Percentiles rank a stretch among this genome's conserved stretches.
phyloP scores from a whole-genome alignment of 2,797 vertebrate species.

The Holocentrus rufus region DNA sequence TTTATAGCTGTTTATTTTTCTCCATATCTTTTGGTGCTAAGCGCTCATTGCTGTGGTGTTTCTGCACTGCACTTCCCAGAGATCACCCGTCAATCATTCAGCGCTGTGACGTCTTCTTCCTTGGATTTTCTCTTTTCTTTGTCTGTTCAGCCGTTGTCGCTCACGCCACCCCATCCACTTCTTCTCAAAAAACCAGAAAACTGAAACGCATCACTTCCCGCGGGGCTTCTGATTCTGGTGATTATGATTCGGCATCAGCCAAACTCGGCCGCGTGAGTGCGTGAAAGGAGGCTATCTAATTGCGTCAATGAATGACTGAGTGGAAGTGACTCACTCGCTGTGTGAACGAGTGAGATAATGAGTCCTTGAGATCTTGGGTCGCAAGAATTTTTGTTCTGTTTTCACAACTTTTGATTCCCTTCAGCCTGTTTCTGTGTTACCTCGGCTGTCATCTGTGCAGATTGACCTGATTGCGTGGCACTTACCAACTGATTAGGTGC shows the following conservation, averaged over 20 bases:
- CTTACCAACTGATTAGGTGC: constrained; percentile 41
- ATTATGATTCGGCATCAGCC: constrained; percentile 25
- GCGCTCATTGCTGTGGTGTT: no score
- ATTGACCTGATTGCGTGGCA: constrained; percentile 37
- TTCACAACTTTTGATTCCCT: constrained; percentile 31
- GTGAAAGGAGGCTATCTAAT: constrained; percentile 17
- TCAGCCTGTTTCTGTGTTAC: constrained; percentile 17
- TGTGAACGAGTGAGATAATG: constrained; percentile 35
- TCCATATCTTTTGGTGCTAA: no score
- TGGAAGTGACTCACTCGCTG: constrained; percentile 44
- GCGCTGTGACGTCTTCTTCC: no score
- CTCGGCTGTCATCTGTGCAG: constrained; percentile 24
- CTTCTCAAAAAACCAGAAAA: no score
- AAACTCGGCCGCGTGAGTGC: constrained; percentile 5
- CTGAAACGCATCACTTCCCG: no score
- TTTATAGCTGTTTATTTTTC: no score
- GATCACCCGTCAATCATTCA: no score
- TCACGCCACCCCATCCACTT: no score
- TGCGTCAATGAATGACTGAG: constrained; percentile 22
- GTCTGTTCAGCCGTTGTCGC: no score
- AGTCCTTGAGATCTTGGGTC: constrained; percentile 42
- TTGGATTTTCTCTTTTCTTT: no score
- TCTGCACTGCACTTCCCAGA: no score
- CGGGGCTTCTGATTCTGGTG: no score
- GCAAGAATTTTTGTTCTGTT: constrained; percentile 38